phyloP scores from a whole-genome alignment of 1,140 invertebrate species.

The Pseudomyrmex pallidus region DNA sequence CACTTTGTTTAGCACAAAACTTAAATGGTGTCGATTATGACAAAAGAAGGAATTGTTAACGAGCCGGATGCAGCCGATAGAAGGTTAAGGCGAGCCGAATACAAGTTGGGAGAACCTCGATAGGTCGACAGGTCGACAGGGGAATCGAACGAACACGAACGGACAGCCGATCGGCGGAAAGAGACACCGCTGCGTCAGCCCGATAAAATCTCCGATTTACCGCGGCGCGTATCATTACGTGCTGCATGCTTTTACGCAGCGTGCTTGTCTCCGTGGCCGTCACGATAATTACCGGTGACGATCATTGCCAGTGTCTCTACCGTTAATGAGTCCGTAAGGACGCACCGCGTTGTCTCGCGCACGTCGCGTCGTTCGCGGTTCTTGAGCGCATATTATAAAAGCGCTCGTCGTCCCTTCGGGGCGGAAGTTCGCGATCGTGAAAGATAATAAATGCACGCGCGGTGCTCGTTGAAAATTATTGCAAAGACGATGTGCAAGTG shows the following conservation, averaged over 20 bases:
- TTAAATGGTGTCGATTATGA: constrained; percentile 56
- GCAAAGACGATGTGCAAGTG: neutral
- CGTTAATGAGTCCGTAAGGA: constrained; percentile 64
- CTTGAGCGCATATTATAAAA: constrained; percentile 1
- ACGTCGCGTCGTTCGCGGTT: constrained; percentile 22
- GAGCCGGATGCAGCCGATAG: constrained; percentile 68
- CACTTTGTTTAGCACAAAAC: constrained; percentile 56
- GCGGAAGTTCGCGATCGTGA: neutral
- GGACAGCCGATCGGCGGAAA: constrained; percentile 63
- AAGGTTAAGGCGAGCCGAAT: constrained; percentile 71
- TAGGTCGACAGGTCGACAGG: constrained; percentile 60
- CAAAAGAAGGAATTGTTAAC: constrained; percentile 63
- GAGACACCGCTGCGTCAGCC: constrained; percentile 64
- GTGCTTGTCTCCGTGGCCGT: constrained; percentile 50
- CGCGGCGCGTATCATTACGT: constrained; percentile 60
- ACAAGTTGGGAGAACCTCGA: constrained; percentile 56
- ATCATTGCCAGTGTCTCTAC: constrained; percentile 55
- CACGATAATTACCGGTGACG: constrained; percentile 65
- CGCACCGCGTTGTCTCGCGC: constrained; percentile 9
- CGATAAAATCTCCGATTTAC: constrained; percentile 65
- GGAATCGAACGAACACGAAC: constrained; percentile 41
- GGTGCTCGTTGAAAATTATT: neutral
- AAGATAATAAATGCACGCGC: neutral
- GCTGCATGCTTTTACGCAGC: constrained; percentile 49
- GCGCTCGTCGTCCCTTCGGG: neutral